These are phyloP conservation scores for Pheosia gnoma DNA, from an alignment of 2,888 invertebrate genomes.

Conservation along the genomic window DNA sequence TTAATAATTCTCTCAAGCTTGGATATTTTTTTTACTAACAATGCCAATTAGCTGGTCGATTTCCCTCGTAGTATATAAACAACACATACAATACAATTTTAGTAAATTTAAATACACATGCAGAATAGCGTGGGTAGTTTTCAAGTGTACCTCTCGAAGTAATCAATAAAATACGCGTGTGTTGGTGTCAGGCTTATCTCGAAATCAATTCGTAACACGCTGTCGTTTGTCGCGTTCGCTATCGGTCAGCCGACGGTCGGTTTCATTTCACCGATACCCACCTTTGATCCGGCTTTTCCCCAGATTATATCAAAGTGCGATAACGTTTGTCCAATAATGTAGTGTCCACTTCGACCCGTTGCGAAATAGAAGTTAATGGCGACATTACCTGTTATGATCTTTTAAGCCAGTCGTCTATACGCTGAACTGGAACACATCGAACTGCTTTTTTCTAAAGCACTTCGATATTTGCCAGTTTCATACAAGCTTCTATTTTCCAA, in stretches of 20 bases:
- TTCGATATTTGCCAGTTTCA: no score
- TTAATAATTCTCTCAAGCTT: no score
- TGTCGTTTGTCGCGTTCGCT: conserved; percentile 59
- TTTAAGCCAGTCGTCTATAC: not conserved
- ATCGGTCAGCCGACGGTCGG: conserved; percentile 61
- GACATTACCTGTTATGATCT: conserved; percentile 8
- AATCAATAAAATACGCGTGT: conserved; percentile 28
- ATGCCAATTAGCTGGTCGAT: no score
- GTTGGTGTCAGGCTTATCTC: conserved; percentile 51
- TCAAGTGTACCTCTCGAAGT: conserved; percentile 9
- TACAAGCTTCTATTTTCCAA: no score
- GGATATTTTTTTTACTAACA: no score
- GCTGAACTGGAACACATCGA: not conserved
- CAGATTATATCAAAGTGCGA: conserved; percentile 61
- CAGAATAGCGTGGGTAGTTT: not conserved
- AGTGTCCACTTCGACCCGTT: conserved; percentile 15
- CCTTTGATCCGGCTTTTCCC: conserved; percentile 59
- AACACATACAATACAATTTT: no score
- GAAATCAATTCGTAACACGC: conserved; percentile 58
- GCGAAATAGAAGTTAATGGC: conserved; percentile 27
- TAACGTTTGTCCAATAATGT: conserved; percentile 39
- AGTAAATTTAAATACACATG: no score
- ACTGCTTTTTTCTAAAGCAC: not conserved
- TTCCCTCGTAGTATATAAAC: no score
- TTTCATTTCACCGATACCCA: conserved; percentile 62